A percentile compares a stretch with the other conserved stretches of the same genome.
phyloP scores from a whole-genome alignment of 1,140 invertebrate species.

The Saccostrea cuccullata region DNA sequence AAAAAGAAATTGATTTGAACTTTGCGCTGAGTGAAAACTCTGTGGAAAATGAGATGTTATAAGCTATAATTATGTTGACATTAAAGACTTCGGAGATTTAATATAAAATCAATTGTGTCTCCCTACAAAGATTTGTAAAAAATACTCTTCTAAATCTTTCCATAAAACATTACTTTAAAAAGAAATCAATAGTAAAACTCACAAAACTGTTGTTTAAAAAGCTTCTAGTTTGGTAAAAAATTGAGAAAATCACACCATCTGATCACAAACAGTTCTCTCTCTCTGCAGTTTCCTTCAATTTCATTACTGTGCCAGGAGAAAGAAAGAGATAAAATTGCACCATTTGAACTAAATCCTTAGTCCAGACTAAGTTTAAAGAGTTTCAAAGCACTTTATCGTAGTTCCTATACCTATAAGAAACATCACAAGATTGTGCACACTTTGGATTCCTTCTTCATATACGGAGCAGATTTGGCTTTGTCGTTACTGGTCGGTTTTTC shows the following conservation, averaged over 20 bases:
- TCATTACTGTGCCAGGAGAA: neutral
- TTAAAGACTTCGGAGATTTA: too few relatives aligned
- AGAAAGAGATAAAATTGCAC: constrained; percentile 30
- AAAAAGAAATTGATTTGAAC: neutral
- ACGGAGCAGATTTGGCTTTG: neutral
- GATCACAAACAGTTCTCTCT: neutral
- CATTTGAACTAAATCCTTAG: constrained; percentile 24
- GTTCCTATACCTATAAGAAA: neutral
- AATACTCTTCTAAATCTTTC: too few relatives aligned
- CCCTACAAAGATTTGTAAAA: too few relatives aligned
- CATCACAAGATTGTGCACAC: constrained; percentile 65
- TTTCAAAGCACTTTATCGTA: neutral
- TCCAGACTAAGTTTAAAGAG: neutral
- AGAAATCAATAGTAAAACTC: too few relatives aligned
- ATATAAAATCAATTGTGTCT: too few relatives aligned
- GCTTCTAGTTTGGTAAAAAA: too few relatives aligned
- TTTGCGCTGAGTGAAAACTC: neutral
- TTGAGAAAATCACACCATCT: too few relatives aligned
- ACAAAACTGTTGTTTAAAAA: too few relatives aligned
- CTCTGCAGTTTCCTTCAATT: neutral
- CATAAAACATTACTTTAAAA: too few relatives aligned
- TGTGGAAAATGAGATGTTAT: too few relatives aligned
- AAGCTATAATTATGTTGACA: too few relatives aligned
- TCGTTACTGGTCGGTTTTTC: constrained; percentile 11
- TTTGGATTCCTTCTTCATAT: constrained; percentile 57